Percentiles rank a stretch among this genome's conserved stretches.
These are phyloP conservation scores for Rhagonycha fulva DNA, from an alignment of 2,888 invertebrate species.

Conservation along the genomic window DNA sequence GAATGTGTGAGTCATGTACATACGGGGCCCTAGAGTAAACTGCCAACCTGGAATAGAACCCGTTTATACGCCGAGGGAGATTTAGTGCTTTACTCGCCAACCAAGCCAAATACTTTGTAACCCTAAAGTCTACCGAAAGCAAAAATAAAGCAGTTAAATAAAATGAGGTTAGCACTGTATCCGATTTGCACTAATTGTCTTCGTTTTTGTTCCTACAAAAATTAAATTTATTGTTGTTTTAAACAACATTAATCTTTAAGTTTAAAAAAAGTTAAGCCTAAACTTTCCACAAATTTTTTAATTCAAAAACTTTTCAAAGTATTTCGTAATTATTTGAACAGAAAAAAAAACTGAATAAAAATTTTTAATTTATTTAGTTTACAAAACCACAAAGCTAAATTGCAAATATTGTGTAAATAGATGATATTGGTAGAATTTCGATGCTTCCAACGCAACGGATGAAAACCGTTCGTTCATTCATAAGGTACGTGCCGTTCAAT, in stretches of 20 bases:
- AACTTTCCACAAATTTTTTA: neutral
- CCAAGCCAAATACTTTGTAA: slow-evolving; percentile 42
- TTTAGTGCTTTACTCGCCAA: slow-evolving; percentile 40
- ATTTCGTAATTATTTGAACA: neutral
- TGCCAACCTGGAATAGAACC: slow-evolving; percentile 36
- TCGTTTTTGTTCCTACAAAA: slow-evolving; percentile 4
- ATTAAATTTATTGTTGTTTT: slow-evolving; percentile 8
- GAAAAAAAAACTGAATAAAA: neutral
- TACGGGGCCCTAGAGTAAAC: slow-evolving; percentile 37
- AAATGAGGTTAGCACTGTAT: slow-evolving; percentile 20
- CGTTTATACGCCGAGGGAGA: slow-evolving; percentile 42
- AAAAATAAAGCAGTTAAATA: slow-evolving; percentile 35
- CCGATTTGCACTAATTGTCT: slow-evolving; percentile 21
- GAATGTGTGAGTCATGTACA: slow-evolving; percentile 35
- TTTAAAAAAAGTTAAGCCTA: neutral
- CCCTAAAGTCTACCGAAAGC: slow-evolving; percentile 36
- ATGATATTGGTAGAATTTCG: neutral
- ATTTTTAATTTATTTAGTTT: neutral
- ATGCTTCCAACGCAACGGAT: neutral
- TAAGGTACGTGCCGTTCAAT: slow-evolving; percentile 24
- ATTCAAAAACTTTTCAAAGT: neutral
- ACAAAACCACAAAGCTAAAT: neutral
- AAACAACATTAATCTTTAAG: neutral
- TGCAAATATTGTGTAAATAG: neutral
- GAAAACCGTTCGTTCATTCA: slow-evolving; percentile 20